These are phyloP conservation scores for Diarsia mendica DNA, from an alignment of 2,888 invertebrate species.

Conservation along the genomic window DNA sequence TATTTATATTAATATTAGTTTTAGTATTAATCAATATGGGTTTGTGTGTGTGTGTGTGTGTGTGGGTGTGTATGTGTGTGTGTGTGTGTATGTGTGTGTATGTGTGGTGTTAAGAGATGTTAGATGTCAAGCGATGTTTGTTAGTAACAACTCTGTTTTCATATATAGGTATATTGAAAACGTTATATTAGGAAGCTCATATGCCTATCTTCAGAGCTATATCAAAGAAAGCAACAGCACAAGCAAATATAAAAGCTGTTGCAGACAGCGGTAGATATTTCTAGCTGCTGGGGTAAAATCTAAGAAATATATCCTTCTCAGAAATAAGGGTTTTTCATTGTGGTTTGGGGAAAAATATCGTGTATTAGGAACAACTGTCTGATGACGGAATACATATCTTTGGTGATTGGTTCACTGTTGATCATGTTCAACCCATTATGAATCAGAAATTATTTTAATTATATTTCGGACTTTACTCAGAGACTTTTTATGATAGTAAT, in stretches of 20 bases:
- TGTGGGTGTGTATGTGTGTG: too few relatives aligned
- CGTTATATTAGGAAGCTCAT: background rate
- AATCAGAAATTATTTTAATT: slow-evolving; percentile 39
- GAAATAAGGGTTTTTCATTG: slow-evolving; percentile 3
- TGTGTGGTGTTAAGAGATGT: too few relatives aligned
- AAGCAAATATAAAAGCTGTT: background rate
- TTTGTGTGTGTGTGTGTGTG: too few relatives aligned
- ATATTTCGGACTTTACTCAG: slow-evolving; percentile 20
- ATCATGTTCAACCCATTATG: slow-evolving; percentile 9
- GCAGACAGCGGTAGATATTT: background rate
- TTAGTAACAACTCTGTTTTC: too few relatives aligned
- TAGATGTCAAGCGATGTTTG: too few relatives aligned
- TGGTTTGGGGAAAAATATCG: background rate
- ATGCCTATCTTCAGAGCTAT: background rate
- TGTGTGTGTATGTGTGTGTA: too few relatives aligned
- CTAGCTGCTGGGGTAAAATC: background rate
- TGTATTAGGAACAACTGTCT: background rate
- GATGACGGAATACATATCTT: background rate
- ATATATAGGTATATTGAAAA: too few relatives aligned
- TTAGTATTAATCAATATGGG: too few relatives aligned
- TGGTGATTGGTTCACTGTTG: slow-evolving; percentile 11
- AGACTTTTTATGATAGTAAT: slow-evolving; percentile 34
- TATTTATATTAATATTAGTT: too few relatives aligned
- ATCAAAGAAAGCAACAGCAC: background rate
- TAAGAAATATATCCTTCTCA: slow-evolving; percentile 10